Percentiles rank a stretch among this genome's conserved stretches.
These are phyloP conservation scores for Heterotis niloticus DNA, from an alignment of 2,113 vertebrate genomes.

Conservation along the genomic window DNA sequence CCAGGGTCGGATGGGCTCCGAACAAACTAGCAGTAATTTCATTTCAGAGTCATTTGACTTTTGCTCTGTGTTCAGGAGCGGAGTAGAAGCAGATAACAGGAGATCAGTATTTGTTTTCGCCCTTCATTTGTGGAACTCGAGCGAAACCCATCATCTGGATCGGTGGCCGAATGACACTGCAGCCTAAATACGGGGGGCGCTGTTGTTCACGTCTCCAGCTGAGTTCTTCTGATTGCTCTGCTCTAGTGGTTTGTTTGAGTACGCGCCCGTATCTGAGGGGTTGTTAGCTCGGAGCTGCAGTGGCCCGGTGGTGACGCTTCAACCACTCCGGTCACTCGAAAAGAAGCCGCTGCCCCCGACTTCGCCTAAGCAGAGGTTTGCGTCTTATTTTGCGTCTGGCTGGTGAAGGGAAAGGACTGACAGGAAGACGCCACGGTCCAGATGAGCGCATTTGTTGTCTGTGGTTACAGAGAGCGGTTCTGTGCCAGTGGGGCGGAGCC, in stretches of 20 bases:
- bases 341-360: no score
- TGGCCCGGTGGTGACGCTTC: neutral
- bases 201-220: no score
- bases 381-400: no score
- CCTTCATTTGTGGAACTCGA: no score
- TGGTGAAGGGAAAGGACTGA: neutral
- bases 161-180: neutral
- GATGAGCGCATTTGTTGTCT: neutral
- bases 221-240: neutral
- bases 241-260: neutral
- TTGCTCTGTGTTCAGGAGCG: neutral
- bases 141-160: neutral
- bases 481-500: neutral
- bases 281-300: neutral
- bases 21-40: neutral
- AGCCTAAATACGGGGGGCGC: no score
- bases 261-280: neutral
- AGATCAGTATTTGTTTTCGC: neutral
- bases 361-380: no score
- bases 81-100: no score
- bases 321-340: slow-evolving; percentile 4
- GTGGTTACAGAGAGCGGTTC: slow-evolving; percentile 6
- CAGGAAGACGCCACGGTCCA: no score
- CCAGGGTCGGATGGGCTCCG: no score
- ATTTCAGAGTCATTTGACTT: neutral